Conservation (phyloP, 2,888 invertebrate genomes). For the Ochropleura plecta region DNA sequence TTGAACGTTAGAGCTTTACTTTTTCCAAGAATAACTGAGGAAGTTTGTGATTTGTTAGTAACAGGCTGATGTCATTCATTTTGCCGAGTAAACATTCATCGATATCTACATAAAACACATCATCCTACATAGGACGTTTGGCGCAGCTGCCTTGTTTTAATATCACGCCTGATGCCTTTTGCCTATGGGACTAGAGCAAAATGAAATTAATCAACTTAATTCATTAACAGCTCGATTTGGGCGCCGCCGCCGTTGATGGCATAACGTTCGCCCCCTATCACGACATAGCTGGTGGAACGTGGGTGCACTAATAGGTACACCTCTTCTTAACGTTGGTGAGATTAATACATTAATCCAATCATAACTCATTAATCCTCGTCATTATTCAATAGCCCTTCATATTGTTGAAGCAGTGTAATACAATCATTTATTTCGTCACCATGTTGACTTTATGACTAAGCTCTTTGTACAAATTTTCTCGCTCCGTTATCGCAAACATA, state of each 20-base stretch:
- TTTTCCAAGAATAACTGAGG: background rate
- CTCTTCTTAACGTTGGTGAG: too few relatives aligned
- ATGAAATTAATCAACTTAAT: background rate
- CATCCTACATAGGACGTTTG: background rate
- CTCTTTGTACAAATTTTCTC: constrained; percentile 14
- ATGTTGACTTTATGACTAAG: constrained; percentile 24
- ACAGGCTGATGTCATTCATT: background rate
- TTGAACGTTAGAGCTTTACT: constrained; percentile 3
- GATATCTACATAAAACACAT: background rate
- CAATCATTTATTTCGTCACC: constrained; percentile 11
- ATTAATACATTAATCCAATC: background rate
- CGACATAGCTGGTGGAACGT: too few relatives aligned
- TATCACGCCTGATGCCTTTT: background rate
- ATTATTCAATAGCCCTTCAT: constrained; percentile 14
- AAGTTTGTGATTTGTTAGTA: constrained; percentile 15
- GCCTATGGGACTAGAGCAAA: background rate
- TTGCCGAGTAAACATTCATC: background rate
- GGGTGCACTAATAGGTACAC: too few relatives aligned
- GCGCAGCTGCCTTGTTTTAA: background rate
- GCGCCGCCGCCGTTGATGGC: too few relatives aligned
- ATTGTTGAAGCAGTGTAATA: constrained; percentile 13
- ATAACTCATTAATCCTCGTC: background rate
- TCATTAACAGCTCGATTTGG: background rate
- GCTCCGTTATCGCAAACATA: constrained; percentile 13
- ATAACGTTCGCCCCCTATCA: too few relatives aligned